Evolutionary conservation across 2,888 invertebrate genomes (phyloP), one percentile per base, ranked within the genome.

Genomic region (Aradus depressus): DNA sequence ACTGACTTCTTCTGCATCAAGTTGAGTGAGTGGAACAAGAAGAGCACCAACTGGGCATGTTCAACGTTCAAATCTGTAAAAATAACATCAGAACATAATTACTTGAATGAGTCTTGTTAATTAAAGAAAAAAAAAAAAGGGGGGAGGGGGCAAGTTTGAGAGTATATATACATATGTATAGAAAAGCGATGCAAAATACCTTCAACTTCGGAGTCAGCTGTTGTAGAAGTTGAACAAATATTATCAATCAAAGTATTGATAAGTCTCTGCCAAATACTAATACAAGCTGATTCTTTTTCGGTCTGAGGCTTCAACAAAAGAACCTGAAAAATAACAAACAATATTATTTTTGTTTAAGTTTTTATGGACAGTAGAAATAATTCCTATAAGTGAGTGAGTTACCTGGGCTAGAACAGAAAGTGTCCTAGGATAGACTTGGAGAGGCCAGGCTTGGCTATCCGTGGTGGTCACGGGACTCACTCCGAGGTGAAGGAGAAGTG

Each of bases 1-100:
- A 96, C 87, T 2, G 88, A 85, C 68, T 96, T 96, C 71, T 95
- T 96, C 70, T 95, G 92, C 89, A 93, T 92, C 55, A 96, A 72
- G 62, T 91, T 92, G 53, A 96, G 70, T 0, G 92, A 90, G 68
- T 96, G 95, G 69, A 96, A 96, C 10, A 96, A 72, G 67, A 95
- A 95, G 6, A 96, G 75, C 56, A 96, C 70, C 31, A 96, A 73
- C 67, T 96, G 95, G 0, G 92, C 86, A 68, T 96, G 95, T 66
- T 96, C 96, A 44, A 95, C 90, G 67, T 95, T 96, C 54, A 96
- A 72, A 72, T 95, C 95, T 78, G 70, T 22, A 70, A 73, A 56
- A n/a, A n/a, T n/a, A n/a, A n/a, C n/a, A n/a, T n/a, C n/a, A n/a
- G n/a, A n/a, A n/a, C n/a, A n/a, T n/a, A n/a, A n/a, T 35, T 35